phyloP scores from a whole-genome alignment of 1,140 invertebrate species.

The Brachystomella parvula region DNA sequence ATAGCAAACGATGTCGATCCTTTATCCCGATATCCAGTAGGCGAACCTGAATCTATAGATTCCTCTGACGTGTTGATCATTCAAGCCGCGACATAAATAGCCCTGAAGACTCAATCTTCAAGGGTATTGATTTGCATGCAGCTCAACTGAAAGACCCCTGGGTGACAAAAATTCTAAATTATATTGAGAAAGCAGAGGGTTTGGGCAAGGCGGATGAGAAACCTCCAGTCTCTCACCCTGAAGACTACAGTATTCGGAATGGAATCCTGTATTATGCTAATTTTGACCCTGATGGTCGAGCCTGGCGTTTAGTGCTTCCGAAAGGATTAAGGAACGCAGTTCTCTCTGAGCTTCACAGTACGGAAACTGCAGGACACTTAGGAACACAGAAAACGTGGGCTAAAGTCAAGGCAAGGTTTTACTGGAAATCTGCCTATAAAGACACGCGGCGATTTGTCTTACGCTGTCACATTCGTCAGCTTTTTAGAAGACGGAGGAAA shows the following conservation, averaged over 20 bases:
- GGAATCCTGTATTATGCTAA: constrained; percentile 14
- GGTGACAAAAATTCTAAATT: background rate
- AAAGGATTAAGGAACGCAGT: constrained; percentile 1
- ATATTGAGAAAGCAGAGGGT: background rate
- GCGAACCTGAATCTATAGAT: background rate
- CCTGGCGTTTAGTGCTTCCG: constrained; percentile 18
- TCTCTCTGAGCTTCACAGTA: background rate
- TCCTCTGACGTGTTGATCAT: too few species aligned
- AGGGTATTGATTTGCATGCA: background rate
- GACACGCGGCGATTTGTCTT: background rate
- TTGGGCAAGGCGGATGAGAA: background rate
- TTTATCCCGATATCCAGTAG: constrained; percentile 19
- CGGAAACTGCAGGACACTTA: constrained; percentile 11
- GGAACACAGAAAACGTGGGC: constrained; percentile 4
- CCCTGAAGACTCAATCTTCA: background rate
- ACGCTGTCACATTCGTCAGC: constrained; percentile 13
- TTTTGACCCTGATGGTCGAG: background rate
- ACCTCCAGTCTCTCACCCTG: background rate
- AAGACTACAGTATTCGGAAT: constrained; percentile 8
- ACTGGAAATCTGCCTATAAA: constrained; percentile 10
- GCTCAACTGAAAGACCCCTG: background rate
- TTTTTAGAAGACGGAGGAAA: constrained; percentile 3
- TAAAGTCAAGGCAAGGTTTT: constrained; percentile 2
- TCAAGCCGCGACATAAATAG: too few species aligned
- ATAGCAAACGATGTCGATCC: constrained; percentile 13